These are phyloP conservation scores for Sternotherus odoratus DNA, from an alignment of 2,797 vertebrate genomes.

Conservation along the genomic window DNA sequence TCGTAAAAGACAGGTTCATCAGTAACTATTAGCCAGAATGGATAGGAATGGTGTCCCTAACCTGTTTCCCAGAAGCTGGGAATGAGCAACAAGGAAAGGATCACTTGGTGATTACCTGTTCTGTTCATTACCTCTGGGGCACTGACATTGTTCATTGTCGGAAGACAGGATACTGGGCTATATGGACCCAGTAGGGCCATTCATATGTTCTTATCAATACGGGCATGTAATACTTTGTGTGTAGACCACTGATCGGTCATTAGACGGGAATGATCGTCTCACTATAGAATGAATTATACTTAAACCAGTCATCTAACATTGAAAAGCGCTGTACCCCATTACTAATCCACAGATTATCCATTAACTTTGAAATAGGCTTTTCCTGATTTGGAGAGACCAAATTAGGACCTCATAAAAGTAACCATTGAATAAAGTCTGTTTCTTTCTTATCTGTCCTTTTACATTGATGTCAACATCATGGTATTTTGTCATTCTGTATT, in stretches of 20 bases:
- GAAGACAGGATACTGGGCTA: no score
- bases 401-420: neutral
- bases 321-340: neutral
- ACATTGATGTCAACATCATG: neutral
- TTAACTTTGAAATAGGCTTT: neutral
- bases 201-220: neutral
- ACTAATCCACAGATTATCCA: neutral
- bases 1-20: no score
- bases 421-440: neutral
- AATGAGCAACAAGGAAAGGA: no score
- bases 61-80: no score
- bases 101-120: no score
- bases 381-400: neutral
- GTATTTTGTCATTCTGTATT: neutral
- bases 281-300: neutral
- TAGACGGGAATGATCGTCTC: neutral
- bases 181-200: no score
- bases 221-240: neutral
- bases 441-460: neutral
- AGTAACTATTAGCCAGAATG: no score
- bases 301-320: neutral
- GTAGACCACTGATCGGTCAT: neutral
- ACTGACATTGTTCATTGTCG: no score
- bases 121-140: no score
- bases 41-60: no score